Conservation (phyloP, 2,797 vertebrate genomes). For the Oceanodroma leucorhoa region DNA sequence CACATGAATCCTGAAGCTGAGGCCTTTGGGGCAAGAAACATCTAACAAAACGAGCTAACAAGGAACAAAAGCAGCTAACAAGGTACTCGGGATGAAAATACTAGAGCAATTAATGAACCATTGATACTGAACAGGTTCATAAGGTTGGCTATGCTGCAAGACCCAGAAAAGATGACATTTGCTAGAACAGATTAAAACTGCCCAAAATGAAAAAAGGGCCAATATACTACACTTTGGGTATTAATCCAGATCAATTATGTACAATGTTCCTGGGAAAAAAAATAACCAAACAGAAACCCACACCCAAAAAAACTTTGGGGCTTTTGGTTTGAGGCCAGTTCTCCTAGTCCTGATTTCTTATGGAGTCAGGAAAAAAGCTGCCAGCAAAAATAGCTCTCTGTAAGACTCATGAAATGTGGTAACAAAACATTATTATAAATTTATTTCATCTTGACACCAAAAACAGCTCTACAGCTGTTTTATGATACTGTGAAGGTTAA, state of each 20-base stretch:
- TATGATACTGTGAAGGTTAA: conserved; percentile 62
- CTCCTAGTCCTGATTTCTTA: neutral
- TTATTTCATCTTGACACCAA: conserved; percentile 54
- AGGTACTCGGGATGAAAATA: neutral
- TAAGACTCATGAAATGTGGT: neutral
- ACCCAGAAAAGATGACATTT: neutral
- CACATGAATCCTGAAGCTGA: neutral
- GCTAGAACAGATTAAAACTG: neutral
- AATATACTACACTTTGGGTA: neutral
- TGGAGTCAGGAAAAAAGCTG: neutral
- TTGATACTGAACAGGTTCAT: neutral
- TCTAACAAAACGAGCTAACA: neutral
- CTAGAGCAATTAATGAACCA: neutral
- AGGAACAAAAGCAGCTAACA: neutral
- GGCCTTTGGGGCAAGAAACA: neutral
- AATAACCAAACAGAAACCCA: neutral
- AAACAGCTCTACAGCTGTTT: conserved; percentile 48
- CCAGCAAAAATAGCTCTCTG: neutral
- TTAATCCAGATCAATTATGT: neutral
- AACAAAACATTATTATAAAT: conserved; percentile 54
- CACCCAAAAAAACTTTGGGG: neutral
- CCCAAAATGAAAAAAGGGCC: neutral
- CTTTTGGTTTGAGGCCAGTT: neutral
- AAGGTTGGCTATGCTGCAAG: neutral
- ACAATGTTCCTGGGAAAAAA: neutral